A percentile compares a stretch with the other conserved stretches of the same genome.
These are phyloP conservation scores for Antrozous pallidus DNA, from an alignment of 2,797 vertebrate species.

Conservation along the genomic window DNA sequence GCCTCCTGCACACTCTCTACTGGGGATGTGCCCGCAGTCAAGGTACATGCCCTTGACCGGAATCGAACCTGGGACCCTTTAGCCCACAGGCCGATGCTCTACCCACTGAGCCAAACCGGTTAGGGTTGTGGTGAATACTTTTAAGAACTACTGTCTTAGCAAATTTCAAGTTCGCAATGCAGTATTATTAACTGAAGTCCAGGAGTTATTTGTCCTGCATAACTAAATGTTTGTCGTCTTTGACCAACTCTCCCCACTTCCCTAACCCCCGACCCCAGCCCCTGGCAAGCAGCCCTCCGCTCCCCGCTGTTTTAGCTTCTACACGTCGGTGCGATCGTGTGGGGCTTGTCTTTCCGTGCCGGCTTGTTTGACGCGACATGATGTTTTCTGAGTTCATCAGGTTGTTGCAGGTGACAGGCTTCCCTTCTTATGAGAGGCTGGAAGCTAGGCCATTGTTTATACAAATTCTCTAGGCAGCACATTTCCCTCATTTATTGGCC, in stretches of 20 bases:
- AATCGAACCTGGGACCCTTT: no score
- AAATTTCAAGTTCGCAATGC: not conserved
- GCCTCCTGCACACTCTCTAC: no score
- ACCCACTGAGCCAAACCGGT: no score
- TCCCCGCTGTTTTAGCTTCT: not conserved
- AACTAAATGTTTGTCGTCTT: not conserved
- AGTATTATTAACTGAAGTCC: not conserved
- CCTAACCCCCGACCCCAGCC: accelerated
- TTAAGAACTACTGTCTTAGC: not conserved
- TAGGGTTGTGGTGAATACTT: not conserved
- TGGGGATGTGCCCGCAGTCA: no score
- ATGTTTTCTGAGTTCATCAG: not conserved
- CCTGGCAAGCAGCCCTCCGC: not conserved
- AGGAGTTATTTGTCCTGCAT: accelerated
- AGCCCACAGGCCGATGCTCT: no score
- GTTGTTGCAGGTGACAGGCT: not conserved
- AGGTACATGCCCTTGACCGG: no score
- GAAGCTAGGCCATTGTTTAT: not conserved
- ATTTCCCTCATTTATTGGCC: not conserved
- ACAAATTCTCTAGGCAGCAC: accelerated
- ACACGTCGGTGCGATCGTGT: accelerated
- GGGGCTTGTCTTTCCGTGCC: not conserved
- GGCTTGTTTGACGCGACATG: not conserved
- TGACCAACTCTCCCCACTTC: not conserved
- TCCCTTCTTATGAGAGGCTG: not conserved